phyloP scores from a whole-genome alignment of 2,888 invertebrate genomes.

The Stictocephala bisonia region DNA sequence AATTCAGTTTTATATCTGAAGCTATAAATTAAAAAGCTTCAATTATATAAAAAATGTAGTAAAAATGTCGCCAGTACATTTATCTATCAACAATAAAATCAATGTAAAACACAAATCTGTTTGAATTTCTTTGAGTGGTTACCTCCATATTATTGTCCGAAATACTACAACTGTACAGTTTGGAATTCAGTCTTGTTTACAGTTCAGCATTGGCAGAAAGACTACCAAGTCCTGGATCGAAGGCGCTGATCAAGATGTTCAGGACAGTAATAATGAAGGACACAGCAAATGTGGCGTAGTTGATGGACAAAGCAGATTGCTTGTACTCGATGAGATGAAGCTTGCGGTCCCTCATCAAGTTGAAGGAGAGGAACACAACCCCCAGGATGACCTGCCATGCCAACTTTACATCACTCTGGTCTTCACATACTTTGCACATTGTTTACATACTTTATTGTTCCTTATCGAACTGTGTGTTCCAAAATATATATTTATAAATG shows the following conservation, averaged over 20 bases:
- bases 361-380: slow-evolving; percentile 76
- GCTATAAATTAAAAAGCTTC: too few species aligned
- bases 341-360: slow-evolving; percentile 80
- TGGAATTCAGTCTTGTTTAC: slow-evolving; percentile 1
- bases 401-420: slow-evolving; percentile 36
- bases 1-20: too few species aligned
- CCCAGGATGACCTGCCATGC: slow-evolving; percentile 81
- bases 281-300: slow-evolving; percentile 76
- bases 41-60: too few species aligned
- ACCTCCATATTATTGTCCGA: too few species aligned
- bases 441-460: neutral
- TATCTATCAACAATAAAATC: too few species aligned
- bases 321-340: slow-evolving; percentile 78
- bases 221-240: slow-evolving; percentile 73
- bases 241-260: slow-evolving; percentile 81
- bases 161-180: too few species aligned
- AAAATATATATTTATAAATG: neutral
- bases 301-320: slow-evolving; percentile 75
- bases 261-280: slow-evolving; percentile 80
- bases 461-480: neutral
- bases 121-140: too few species aligned
- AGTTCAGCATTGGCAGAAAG: slow-evolving; percentile 51
- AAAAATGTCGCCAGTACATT: too few species aligned
- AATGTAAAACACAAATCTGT: too few species aligned
- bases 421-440: neutral